A percentile compares a stretch with the other conserved stretches of the same genome.
Evolutionary conservation across 2,888 invertebrate genomes (phyloP).

Genomic region (Cloeon dipterum): DNA sequence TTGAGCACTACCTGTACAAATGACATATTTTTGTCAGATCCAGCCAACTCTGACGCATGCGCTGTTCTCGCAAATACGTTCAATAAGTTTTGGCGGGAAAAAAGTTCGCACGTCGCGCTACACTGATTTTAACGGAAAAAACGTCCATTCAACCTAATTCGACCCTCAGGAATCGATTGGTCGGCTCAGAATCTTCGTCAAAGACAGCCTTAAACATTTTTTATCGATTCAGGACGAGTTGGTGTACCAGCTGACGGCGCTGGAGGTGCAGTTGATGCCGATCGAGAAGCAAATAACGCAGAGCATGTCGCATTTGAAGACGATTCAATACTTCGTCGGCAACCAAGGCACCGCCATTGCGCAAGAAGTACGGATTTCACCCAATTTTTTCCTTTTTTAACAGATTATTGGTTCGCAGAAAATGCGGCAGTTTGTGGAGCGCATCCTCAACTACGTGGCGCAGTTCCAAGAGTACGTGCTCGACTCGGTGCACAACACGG

Average conservation of each 20-base stretch:
- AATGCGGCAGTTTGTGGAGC: conserved; percentile 28
- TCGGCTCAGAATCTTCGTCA: too few species aligned
- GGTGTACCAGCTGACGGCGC: conserved; percentile 48
- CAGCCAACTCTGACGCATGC: too few species aligned
- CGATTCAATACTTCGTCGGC: conserved; percentile 53
- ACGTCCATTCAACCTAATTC: too few species aligned
- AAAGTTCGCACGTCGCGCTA: too few species aligned
- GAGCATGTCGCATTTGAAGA: conserved; percentile 46
- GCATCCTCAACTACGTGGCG: conserved; percentile 38
- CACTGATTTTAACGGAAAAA: too few species aligned
- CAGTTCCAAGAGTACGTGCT: conserved; percentile 43
- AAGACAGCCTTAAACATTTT: too few species aligned
- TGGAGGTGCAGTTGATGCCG: conserved; percentile 48
- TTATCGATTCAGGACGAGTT: conserved; percentile 42
- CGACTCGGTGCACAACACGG: conserved; percentile 32
- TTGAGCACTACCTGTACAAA: too few species aligned
- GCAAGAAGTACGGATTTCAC: conserved; percentile 31
- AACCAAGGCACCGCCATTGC: conserved; percentile 47
- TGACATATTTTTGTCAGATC: too few species aligned
- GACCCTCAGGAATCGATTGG: too few species aligned
- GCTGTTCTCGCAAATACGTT: too few species aligned
- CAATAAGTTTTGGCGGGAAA: too few species aligned
- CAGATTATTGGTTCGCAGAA: conserved; percentile 21
- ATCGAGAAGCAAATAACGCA: conserved; percentile 48
- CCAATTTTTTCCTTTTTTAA: conserved; percentile 3